Percentiles rank a stretch among this genome's conserved stretches.
phyloP scores from a whole-genome alignment of 2,888 invertebrate species.

The Trissolcus brochymenae region DNA sequence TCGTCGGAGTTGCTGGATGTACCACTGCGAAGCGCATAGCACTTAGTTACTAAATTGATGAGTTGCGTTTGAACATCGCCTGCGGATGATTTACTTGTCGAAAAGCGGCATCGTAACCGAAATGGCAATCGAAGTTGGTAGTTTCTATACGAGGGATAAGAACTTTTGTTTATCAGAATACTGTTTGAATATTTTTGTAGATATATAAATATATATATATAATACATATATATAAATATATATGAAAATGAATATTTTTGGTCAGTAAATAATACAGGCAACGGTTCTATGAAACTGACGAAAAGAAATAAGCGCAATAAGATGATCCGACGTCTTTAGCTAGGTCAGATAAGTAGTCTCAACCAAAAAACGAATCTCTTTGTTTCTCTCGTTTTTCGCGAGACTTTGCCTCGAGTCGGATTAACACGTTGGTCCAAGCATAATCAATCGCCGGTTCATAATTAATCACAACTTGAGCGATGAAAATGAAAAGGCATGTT shows the following conservation, averaged over 20 bases:
- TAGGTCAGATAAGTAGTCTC: conserved; percentile 26
- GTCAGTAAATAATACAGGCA: not conserved
- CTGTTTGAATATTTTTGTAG: conserved; percentile 40
- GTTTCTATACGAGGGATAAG: conserved; percentile 1
- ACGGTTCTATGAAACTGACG: not conserved
- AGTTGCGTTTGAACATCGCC: conserved; percentile 3
- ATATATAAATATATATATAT: conserved; percentile 12
- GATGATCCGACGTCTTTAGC: conserved; percentile 20
- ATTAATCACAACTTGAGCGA: not conserved
- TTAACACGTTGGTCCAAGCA: conserved; percentile 14
- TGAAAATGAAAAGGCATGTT: conserved; percentile 14
- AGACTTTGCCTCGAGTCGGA: conserved; percentile 27
- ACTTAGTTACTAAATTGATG: conserved; percentile 5
- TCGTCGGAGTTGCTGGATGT: not conserved
- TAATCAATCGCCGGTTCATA: conserved; percentile 4
- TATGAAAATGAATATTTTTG: conserved; percentile 8
- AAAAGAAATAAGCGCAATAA: conserved; percentile 8
- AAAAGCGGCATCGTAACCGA: not conserved
- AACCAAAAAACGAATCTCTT: conserved; percentile 38
- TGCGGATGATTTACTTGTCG: conserved; percentile 5
- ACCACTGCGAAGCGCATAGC: not conserved
- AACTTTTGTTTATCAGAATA: conserved; percentile 11
- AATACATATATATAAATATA: conserved; percentile 1
- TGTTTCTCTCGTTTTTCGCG: conserved; percentile 41
- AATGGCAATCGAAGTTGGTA: conserved; percentile 11